These are phyloP conservation scores for Orchesellides sinensis DNA, from an alignment of 2,888 invertebrate genomes.

Conservation along the genomic window DNA sequence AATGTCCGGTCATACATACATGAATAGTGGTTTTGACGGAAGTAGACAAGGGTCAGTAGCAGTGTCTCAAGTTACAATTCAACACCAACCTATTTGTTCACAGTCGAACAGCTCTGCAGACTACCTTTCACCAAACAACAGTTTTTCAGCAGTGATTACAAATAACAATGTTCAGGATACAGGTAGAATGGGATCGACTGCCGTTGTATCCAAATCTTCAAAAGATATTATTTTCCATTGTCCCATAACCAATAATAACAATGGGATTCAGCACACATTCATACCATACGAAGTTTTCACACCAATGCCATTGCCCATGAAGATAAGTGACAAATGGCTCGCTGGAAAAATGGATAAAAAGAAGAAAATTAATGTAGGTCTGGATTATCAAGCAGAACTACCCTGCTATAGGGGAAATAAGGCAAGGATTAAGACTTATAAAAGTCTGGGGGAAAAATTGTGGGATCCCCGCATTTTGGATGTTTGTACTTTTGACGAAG, in stretches of 20 bases:
- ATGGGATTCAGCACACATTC: conserved; percentile 6
- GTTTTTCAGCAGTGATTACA: no score
- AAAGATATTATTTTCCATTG: conserved; percentile 35
- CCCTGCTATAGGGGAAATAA: conserved; percentile 52
- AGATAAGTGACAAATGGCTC: conserved; percentile 49
- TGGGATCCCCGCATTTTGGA: conserved; percentile 91
- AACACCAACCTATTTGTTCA: neutral
- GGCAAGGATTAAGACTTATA: conserved; percentile 31
- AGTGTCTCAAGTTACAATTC: conserved; percentile 17
- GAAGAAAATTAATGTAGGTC: conserved; percentile 87
- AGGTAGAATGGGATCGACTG: no score
- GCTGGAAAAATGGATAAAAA: conserved; percentile 67
- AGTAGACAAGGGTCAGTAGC: neutral
- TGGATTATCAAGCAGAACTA: conserved; percentile 87
- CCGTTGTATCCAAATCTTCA: neutral
- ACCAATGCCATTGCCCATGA: conserved; percentile 31
- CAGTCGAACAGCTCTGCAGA: neutral
- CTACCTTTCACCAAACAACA: conserved; percentile 13
- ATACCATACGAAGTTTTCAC: conserved; percentile 46
- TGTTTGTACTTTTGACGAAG: conserved; percentile 85
- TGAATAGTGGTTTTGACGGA: conserved; percentile 5
- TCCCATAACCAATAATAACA: conserved; percentile 19
- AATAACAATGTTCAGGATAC: no score
- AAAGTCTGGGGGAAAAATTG: conserved; percentile 77
- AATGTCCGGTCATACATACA: neutral